Evolutionary conservation across 2,797 vertebrate genomes (phyloP).

Genomic region (Buceros bicornis): DNA sequence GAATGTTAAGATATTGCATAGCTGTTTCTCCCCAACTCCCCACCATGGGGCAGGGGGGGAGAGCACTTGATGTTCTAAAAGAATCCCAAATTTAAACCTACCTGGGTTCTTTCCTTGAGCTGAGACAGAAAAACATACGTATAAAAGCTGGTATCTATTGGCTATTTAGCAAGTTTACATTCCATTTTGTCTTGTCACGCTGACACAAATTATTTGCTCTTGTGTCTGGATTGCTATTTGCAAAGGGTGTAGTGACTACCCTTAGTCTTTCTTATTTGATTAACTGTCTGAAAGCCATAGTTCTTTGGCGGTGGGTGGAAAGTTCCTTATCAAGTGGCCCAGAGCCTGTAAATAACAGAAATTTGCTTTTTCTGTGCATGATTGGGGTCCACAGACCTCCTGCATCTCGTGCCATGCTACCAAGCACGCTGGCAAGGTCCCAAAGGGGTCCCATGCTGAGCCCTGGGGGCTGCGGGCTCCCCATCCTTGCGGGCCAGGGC

Average conservation of each 20-base stretch:
- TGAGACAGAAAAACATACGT: not conserved
- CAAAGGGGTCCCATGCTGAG: rapidly evolving
- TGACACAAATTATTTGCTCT: constrained; percentile 56
- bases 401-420: rapidly evolving
- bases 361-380: not conserved
- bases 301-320: not conserved
- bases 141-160: not conserved
- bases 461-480: rapidly evolving
- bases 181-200: constrained; percentile 27
- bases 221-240: constrained; percentile 48
- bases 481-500: not conserved
- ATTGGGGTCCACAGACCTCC: not conserved
- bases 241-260: not conserved
- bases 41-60: not conserved
- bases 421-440: rapidly evolving
- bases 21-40: not conserved
- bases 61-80: not conserved
- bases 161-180: constrained; percentile 45
- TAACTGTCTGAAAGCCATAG: constrained; percentile 11
- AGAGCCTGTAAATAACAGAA: not conserved
- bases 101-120: not conserved
- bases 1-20: not conserved
- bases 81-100: not conserved
- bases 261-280: not conserved
- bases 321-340: not conserved